These are phyloP conservation scores for Ormyrus thymus DNA, from an alignment of 2,888 invertebrate species.

Conservation along the genomic window DNA sequence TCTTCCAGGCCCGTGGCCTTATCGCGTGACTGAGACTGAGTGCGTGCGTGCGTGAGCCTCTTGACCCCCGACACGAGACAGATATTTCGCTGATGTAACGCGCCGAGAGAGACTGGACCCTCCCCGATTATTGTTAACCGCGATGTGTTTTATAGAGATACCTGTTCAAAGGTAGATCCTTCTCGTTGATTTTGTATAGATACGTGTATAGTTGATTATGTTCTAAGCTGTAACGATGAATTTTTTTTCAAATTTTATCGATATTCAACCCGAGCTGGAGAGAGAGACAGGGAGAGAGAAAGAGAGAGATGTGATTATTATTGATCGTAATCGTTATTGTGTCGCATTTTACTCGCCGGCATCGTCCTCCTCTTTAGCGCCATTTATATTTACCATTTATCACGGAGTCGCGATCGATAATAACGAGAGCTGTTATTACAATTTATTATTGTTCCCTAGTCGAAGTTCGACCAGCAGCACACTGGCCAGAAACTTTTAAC, in stretches of 20 bases:
- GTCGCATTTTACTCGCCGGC: not conserved
- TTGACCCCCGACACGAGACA: no score
- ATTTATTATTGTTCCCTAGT: constrained; percentile 29
- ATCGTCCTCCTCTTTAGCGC: not conserved
- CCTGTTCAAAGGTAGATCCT: constrained; percentile 52
- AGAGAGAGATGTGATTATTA: not conserved
- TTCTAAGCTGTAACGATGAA: constrained; percentile 48
- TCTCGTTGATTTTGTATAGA: constrained; percentile 53
- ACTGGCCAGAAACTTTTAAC: constrained; percentile 21
- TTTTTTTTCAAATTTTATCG: constrained; percentile 55
- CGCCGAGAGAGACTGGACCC: not conserved
- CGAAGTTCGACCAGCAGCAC: constrained; percentile 7
- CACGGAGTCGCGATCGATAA: constrained; percentile 12
- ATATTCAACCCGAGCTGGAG: constrained; percentile 1
- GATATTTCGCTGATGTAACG: no score
- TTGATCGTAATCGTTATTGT: constrained; percentile 10
- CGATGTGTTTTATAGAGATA: constrained; percentile 46
- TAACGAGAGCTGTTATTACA: constrained; percentile 10
- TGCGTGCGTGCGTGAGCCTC: not conserved
- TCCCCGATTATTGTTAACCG: constrained; percentile 40
- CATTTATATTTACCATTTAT: constrained; percentile 23
- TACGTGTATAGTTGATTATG: constrained; percentile 51
- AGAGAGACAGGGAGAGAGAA: not conserved
- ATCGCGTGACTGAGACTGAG: not conserved
- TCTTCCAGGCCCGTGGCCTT: constrained; percentile 7